Percentiles rank a stretch among this genome's conserved stretches.
Evolutionary conservation across 2,888 invertebrate species (phyloP).

Genomic region (Plebejus argus): DNA sequence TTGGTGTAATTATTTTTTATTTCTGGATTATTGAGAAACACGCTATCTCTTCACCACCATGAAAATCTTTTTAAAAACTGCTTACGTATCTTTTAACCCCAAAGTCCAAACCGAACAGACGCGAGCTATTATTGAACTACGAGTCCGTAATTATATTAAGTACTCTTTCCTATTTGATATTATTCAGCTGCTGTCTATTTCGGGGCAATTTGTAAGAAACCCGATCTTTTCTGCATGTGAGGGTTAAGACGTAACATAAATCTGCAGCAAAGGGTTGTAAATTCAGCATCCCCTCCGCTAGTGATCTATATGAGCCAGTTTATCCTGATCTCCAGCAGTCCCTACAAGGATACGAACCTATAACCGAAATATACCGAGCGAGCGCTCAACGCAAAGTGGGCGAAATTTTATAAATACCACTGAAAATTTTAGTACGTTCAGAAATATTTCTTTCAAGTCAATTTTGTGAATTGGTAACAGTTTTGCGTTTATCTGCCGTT

Average conservation of each 20-base stretch:
- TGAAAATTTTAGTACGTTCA: slow-evolving; percentile 70
- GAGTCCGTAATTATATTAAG: slow-evolving; percentile 3
- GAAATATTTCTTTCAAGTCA: slow-evolving; percentile 68
- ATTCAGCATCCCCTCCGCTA: slow-evolving; percentile 64
- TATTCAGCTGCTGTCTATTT: slow-evolving; percentile 54
- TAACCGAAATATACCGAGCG: slow-evolving; percentile 33
- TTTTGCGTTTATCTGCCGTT: slow-evolving; percentile 52
- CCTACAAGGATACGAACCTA: slow-evolving; percentile 34
- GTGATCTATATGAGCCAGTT: slow-evolving; percentile 62
- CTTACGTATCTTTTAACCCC: no score
- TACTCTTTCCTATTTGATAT: slow-evolving; percentile 1
- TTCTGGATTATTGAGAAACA: no score
- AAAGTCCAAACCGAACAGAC: no score
- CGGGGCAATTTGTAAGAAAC: slow-evolving; percentile 73
- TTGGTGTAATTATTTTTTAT: no score
- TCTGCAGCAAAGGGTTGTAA: slow-evolving; percentile 78
- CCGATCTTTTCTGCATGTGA: slow-evolving; percentile 52
- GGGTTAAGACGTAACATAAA: slow-evolving; percentile 72
- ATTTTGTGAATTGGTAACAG: slow-evolving; percentile 67
- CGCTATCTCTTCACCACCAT: no score
- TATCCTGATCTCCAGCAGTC: slow-evolving; percentile 47
- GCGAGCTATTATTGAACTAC: not conserved
- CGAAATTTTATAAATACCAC: slow-evolving; percentile 62
- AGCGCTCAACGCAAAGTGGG: slow-evolving; percentile 52
- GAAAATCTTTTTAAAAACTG: no score